These are phyloP conservation scores for Drosophila sordidula DNA, from an alignment of 2,888 invertebrate species.

Conservation along the genomic window DNA sequence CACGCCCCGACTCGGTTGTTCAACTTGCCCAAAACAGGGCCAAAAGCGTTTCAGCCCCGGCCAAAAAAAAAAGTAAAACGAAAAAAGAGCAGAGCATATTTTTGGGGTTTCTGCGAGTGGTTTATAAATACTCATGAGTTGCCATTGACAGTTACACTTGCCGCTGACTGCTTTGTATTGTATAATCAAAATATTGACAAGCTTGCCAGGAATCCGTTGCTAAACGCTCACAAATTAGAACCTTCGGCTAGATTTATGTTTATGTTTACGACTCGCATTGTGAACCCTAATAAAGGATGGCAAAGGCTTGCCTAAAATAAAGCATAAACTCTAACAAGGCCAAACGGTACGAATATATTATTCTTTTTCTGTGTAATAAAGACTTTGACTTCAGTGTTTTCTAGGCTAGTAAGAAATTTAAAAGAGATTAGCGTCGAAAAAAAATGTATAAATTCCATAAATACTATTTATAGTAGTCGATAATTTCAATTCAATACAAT, in stretches of 20 bases:
- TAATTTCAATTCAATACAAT: no score
- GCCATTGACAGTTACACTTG: slow-evolving; percentile 52
- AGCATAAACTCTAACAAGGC: slow-evolving; percentile 33
- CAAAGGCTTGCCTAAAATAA: not conserved
- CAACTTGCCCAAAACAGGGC: slow-evolving; percentile 51
- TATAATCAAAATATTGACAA: slow-evolving; percentile 50
- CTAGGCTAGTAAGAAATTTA: not conserved
- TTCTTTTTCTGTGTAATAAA: not conserved
- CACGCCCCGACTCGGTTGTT: slow-evolving; percentile 55
- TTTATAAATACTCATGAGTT: slow-evolving; percentile 44
- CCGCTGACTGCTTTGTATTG: slow-evolving; percentile 49
- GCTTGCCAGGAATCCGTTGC: slow-evolving; percentile 16
- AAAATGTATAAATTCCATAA: no score
- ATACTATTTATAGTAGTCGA: no score
- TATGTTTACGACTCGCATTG: slow-evolving; percentile 10
- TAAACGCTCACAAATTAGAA: slow-evolving; percentile 41
- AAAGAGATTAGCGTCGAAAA: no score
- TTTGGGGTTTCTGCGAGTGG: slow-evolving; percentile 32
- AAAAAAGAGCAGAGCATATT: slow-evolving; percentile 50
- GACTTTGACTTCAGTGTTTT: no score
- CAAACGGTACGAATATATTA: slow-evolving; percentile 15
- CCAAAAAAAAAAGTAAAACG: not conserved
- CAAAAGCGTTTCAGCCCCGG: not conserved
- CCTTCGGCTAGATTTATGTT: slow-evolving; percentile 30
- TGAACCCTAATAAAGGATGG: slow-evolving; percentile 3